Base-by-base conservation (phyloP, 2,797 vertebrate species). In the Sebastolobus altivelis region DNA sequence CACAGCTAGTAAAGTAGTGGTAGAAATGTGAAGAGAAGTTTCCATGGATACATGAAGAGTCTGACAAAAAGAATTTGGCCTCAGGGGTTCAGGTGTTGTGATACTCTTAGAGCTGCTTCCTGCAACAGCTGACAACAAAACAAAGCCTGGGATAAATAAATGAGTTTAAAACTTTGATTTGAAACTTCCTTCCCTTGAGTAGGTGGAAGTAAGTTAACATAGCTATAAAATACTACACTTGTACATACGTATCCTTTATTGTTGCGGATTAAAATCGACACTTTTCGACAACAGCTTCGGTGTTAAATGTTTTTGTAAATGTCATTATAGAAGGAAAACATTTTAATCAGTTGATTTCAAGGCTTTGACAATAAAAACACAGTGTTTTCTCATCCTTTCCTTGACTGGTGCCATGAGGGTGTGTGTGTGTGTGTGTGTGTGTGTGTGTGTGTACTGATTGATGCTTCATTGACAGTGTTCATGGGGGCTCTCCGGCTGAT, bases 401-500 rank as follows among this genome's bases (percentile, higher is more conserved):
- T 59, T 77, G 82, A 86, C 27, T 87, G 82, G 8, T 8, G 14
- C 8, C 59, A 37, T 70, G 11, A 31, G 6, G 20, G 33, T 40
- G 38, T 3, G 27, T 80, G 56, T 16, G 20, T 31, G 22, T 69
- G 27, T 37, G 37, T 62, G 69, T 55, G 16, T 61, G 25, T 65
- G 31, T 38, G 60, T 70, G 38, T 31, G 71, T 29, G 8, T 65
- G 25, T 14, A 13, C 59, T 81, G 80, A 83, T 67, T 87, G 84
- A 80, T 63, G 77, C 66, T 40, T 82, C 69, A 82, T 78, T 84
- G 83, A 82, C 87, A 79, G 63, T 31, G 27, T 78, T 82, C 74
- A 61, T 52, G 65, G 72, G 69, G 77, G 54, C 55, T 87, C 61
- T 81, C 61, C 35, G 52, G 6, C 75, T 93, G 88, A 93, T 92